Percentiles rank a stretch among this genome's conserved stretches.
phyloP scores from a whole-genome alignment of 2,113 vertebrate genomes.

The Pseudorectes ferrugineus region DNA sequence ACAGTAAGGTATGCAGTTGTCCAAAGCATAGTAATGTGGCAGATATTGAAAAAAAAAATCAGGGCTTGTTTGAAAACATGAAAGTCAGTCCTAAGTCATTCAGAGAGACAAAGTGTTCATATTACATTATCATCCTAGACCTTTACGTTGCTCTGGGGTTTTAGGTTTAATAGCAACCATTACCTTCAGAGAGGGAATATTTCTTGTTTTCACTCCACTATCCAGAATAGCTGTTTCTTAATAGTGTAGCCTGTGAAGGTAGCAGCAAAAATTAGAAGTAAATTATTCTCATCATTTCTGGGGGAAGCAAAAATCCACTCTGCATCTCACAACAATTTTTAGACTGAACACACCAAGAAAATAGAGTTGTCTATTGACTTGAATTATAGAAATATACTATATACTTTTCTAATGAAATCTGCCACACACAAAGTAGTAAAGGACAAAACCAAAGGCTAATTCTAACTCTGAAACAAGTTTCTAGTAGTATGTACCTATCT shows the following conservation, averaged over 20 bases:
- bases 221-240: not conserved
- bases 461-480: not conserved
- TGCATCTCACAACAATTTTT: not conserved
- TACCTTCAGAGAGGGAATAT: not conserved
- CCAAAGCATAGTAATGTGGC: not conserved
- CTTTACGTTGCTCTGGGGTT: not conserved
- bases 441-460: not conserved
- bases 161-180: constrained; percentile 9
- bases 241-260: not conserved
- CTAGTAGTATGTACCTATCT: not conserved
- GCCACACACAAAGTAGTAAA: not conserved
- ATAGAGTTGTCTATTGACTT: not conserved
- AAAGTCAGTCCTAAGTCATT: not conserved
- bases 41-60: not conserved
- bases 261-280: constrained; percentile 5
- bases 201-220: constrained; percentile 8
- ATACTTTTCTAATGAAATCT: not conserved
- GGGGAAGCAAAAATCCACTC: not conserved
- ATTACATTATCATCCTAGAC: not conserved
- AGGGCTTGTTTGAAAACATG: not conserved
- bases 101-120: not conserved
- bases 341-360: not conserved
- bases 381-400: not conserved
- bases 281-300: not conserved
- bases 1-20: not conserved